A percentile compares a stretch with the other conserved stretches of the same genome.
Evolutionary conservation across 64 coral and sea anemone genomes (phyloP).

Genomic region (Hydrozoanthus tunicans): DNA sequence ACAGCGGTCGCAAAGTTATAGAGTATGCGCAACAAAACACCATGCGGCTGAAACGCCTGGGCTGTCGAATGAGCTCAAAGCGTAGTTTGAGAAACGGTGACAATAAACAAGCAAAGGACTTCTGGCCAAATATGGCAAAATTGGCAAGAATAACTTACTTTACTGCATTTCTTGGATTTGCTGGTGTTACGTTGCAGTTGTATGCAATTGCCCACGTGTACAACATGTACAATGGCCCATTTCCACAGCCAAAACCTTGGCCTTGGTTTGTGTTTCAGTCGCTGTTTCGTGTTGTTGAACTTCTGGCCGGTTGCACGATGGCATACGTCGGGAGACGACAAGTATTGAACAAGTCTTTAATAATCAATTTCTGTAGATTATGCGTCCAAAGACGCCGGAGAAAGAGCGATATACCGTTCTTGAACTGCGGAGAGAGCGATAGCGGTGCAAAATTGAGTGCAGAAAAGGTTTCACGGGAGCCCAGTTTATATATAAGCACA

Average conservation of each 20-base stretch:
- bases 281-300: constrained; percentile 65
- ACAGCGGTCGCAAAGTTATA: constrained; percentile 75
- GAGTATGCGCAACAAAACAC: constrained; percentile 53
- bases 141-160: constrained; percentile 82
- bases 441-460: not conserved
- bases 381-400: not conserved
- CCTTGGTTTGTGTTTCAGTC: constrained; percentile 70
- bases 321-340: constrained; percentile 80
- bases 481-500: not conserved
- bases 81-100: not conserved
- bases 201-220: constrained; percentile 73
- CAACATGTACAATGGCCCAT: constrained; percentile 58
- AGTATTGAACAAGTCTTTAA: not conserved
- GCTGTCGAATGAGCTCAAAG: constrained; percentile 29
- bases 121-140: constrained; percentile 64
- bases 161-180: constrained; percentile 64
- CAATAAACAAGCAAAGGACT: not conserved
- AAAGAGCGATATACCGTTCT: not conserved
- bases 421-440: constrained; percentile 2
- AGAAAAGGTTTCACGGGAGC: not conserved
- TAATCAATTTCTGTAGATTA: not conserved
- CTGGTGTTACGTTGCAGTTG: constrained; percentile 59
- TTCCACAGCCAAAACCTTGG: constrained; percentile 55
- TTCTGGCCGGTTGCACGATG: constrained; percentile 72
- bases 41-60: constrained; percentile 21